Conservation (phyloP, 1,140 invertebrate species). For the Aphaenogaster floridana region DNA sequence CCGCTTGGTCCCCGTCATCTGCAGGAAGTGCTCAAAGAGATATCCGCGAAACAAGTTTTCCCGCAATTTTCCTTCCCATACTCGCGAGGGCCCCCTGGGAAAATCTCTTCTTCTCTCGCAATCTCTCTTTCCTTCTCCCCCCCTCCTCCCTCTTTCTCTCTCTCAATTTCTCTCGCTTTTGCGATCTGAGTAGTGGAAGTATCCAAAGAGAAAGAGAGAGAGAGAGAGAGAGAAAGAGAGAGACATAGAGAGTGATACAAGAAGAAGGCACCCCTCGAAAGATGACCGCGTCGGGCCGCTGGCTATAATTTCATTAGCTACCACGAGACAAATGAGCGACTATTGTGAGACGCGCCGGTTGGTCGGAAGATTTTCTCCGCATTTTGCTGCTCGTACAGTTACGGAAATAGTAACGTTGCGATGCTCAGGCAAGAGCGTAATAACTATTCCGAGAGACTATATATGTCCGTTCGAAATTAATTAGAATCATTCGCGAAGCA, state of each 20-base stretch:
- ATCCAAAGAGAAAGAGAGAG: slow-evolving; percentile 14
- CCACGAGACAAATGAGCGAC: slow-evolving; percentile 86
- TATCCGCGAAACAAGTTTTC: slow-evolving; percentile 83
- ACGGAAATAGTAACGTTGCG: slow-evolving; percentile 78
- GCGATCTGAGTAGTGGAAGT: slow-evolving; percentile 23
- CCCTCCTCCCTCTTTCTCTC: not conserved
- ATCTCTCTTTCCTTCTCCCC: not conserved
- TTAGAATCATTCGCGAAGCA: slow-evolving; percentile 52
- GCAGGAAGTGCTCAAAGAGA: slow-evolving; percentile 82
- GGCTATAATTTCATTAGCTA: slow-evolving; percentile 87
- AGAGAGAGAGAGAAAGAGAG: slow-evolving; percentile 7
- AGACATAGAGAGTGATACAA: slow-evolving; percentile 15
- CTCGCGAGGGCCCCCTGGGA: slow-evolving; percentile 60
- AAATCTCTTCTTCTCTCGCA: slow-evolving; percentile 43
- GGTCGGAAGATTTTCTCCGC: slow-evolving; percentile 81
- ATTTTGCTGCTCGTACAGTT: slow-evolving; percentile 55
- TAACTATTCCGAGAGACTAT: slow-evolving; percentile 49
- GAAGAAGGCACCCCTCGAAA: slow-evolving; percentile 67
- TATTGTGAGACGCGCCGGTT: slow-evolving; percentile 86
- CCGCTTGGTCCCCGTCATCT: slow-evolving; percentile 78
- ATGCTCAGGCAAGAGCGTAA: slow-evolving; percentile 73
- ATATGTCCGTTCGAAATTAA: slow-evolving; percentile 65
- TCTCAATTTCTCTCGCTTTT: slow-evolving; percentile 37
- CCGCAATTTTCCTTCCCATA: slow-evolving; percentile 78
- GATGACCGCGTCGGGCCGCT: slow-evolving; percentile 80